Evolutionary conservation across 2,888 invertebrate species (phyloP).

Genomic region (Coleophora flavipennella): DNA sequence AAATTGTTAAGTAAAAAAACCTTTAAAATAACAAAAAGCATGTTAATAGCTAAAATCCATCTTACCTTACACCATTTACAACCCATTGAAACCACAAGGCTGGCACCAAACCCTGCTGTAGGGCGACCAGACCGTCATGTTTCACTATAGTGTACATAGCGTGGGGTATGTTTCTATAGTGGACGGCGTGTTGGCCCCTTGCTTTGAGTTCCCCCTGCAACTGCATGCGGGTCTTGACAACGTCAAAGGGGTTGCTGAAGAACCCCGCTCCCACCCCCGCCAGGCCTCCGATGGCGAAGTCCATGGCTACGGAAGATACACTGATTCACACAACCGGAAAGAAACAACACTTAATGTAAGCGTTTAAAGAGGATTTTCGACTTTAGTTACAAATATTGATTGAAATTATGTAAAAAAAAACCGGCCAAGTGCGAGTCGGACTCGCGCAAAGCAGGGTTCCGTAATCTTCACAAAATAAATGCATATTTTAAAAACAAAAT

Average conservation of each 20-base stretch:
- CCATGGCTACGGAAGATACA: slow-evolving; percentile 51
- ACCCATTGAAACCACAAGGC: slow-evolving; percentile 86
- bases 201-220: slow-evolving; percentile 86
- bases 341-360: no score
- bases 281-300: slow-evolving; percentile 82
- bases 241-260: slow-evolving; percentile 92
- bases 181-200: slow-evolving; percentile 72
- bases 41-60: no score
- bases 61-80: slow-evolving; percentile 71
- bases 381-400: no score
- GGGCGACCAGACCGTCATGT: slow-evolving; percentile 82
- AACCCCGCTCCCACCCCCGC: slow-evolving; percentile 84
- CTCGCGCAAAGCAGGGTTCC: no score
- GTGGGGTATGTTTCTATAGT: slow-evolving; percentile 84
- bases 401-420: no score
- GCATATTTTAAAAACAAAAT: no score
- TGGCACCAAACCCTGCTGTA: slow-evolving; percentile 86
- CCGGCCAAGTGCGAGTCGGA: no score
- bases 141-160: slow-evolving; percentile 82
- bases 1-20: no score
- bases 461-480: no score
- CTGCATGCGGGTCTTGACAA: slow-evolving; percentile 90
- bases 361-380: no score
- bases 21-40: no score
- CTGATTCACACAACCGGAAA: no score